phyloP scores from a whole-genome alignment of 1,140 invertebrate genomes.

The Rhyzopertha dominica region DNA sequence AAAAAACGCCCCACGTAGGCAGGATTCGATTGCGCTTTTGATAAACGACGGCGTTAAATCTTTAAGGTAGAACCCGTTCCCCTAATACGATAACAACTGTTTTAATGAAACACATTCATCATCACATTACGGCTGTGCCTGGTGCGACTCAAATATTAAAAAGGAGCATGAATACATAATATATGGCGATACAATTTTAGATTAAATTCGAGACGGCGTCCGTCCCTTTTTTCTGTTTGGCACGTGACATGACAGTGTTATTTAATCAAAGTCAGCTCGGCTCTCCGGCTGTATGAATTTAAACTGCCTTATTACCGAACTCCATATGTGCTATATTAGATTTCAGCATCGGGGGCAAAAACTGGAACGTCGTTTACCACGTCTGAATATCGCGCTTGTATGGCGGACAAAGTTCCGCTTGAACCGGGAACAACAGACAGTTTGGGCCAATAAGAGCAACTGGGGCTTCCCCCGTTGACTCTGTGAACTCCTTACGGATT shows the following conservation, averaged over 20 bases:
- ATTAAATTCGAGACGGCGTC: conserved; percentile 23
- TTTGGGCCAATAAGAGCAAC: too few relatives aligned
- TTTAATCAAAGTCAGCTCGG: conserved; percentile 28
- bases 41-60: too few relatives aligned
- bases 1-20: too few relatives aligned
- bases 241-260: conserved; percentile 30
- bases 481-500: too few relatives aligned
- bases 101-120: conserved; percentile 18
- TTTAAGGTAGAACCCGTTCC: too few relatives aligned
- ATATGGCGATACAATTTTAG: conserved; percentile 18
- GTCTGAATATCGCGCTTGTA: too few relatives aligned
- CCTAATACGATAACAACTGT: conserved; percentile 12
- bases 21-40: too few relatives aligned
- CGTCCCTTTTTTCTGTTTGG: conserved; percentile 21
- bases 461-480: too few relatives aligned
- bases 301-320: conserved; percentile 31
- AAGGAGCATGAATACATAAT: conserved; percentile 12
- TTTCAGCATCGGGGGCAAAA: conserved; percentile 26
- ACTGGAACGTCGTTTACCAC: too few relatives aligned
- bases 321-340: conserved; percentile 31
- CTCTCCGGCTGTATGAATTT: conserved; percentile 28
- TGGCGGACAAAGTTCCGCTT: too few relatives aligned
- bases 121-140: background rate
- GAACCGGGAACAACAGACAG: too few relatives aligned
- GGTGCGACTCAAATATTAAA: conserved; percentile 10